Conservation (phyloP, 2,113 vertebrate species). For the Poicephalus meyeri region DNA sequence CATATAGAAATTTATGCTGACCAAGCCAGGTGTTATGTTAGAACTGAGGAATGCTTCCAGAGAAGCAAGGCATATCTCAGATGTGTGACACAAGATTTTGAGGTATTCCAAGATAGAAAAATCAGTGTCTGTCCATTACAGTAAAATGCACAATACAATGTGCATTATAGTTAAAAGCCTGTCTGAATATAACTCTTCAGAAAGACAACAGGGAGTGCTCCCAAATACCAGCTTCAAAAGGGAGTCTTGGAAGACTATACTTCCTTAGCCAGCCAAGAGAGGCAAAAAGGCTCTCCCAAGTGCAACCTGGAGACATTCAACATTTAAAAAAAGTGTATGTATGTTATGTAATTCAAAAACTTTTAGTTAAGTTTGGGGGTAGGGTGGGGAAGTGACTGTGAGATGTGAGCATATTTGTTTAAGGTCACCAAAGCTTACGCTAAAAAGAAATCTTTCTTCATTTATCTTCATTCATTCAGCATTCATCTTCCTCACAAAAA, state of each 20-base stretch:
- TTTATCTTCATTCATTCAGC: not conserved
- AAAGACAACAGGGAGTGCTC: not conserved
- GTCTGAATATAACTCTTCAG: not conserved
- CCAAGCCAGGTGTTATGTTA: not conserved
- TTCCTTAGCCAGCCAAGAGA: not conserved
- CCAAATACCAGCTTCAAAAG: constrained; percentile 4
- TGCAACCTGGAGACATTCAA: not conserved
- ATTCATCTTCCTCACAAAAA: not conserved
- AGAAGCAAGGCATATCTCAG: not conserved
- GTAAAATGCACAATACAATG: not conserved
- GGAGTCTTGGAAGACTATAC: not conserved
- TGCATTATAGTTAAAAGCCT: not conserved
- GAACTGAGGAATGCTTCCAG: not conserved
- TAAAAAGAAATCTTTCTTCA: not conserved
- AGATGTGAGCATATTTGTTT: not conserved
- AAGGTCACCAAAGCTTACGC: not conserved
- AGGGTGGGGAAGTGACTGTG: not conserved
- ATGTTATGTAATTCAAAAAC: not conserved
- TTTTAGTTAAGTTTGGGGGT: not conserved
- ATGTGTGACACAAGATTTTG: not conserved
- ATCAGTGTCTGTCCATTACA: not conserved
- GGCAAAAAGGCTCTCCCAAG: not conserved
- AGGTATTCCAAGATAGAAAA: not conserved
- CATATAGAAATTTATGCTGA: not conserved
- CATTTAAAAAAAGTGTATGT: not conserved